Conservation (phyloP, 2,888 invertebrate species). For the Mactromeris polynyma region DNA sequence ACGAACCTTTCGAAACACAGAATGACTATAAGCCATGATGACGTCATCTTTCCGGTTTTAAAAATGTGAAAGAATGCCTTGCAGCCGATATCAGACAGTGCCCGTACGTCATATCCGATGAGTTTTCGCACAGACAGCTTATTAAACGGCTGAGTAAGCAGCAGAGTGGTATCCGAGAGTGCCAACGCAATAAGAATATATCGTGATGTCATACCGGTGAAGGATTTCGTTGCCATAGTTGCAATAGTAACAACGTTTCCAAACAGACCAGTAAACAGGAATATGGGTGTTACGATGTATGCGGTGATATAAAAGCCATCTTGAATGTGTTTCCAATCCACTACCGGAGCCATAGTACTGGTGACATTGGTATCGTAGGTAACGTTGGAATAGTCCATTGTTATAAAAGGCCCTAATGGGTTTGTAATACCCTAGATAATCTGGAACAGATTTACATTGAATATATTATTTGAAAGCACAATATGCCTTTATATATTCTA, state of each 20-base stretch:
- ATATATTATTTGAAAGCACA: no score
- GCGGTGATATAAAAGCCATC: conserved; percentile 21
- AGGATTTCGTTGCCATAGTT: conserved; percentile 69
- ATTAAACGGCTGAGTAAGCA: conserved; percentile 75
- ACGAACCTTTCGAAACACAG: conserved; percentile 77
- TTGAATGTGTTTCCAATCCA: background rate
- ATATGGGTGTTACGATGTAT: conserved; percentile 57
- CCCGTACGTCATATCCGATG: conserved; percentile 71
- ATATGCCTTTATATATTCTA: no score
- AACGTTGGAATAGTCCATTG: background rate
- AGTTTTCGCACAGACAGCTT: conserved; percentile 68
- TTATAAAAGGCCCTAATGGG: no score
- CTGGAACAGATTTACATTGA: no score
- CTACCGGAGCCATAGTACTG: no score
- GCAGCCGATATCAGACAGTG: conserved; percentile 70
- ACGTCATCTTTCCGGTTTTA: conserved; percentile 75
- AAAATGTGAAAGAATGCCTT: conserved; percentile 74
- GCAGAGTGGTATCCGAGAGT: conserved; percentile 71
- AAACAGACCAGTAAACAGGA: conserved; percentile 68
- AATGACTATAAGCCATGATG: conserved; percentile 78
- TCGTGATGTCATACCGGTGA: conserved; percentile 66
- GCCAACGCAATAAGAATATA: conserved; percentile 73
- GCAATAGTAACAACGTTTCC: conserved; percentile 73
- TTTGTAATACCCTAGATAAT: background rate
- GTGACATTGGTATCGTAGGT: background rate